Evolutionary conservation across 1,140 invertebrate species (phyloP).

Genomic region (Heliconius himera): DNA sequence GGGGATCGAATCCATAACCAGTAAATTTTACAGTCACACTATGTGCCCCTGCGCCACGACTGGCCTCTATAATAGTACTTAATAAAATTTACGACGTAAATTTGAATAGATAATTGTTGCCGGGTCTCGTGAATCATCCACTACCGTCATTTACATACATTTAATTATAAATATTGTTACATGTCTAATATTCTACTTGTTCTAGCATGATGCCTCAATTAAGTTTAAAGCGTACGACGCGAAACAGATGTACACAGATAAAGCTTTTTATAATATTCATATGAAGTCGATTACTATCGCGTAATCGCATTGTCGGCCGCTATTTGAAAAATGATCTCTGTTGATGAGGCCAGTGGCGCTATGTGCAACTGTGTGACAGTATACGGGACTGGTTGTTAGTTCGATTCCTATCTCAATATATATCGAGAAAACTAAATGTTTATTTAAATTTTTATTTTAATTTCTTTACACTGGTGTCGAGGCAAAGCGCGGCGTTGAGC

Average conservation of each 20-base stretch:
- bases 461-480: too few species aligned
- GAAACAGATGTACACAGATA: conserved; percentile 40
- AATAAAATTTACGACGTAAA: conserved; percentile 28
- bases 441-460: too few species aligned
- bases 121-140: conserved; percentile 27
- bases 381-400: too few species aligned
- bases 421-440: too few species aligned
- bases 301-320: conserved; percentile 16
- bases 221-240: conserved; percentile 25
- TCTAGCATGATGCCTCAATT: conserved; percentile 38
- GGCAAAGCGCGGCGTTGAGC: too few species aligned
- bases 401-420: too few species aligned
- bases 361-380: too few species aligned
- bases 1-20: too few species aligned
- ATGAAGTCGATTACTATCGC: conserved; percentile 25
- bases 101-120: conserved; percentile 38
- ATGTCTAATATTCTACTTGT: conserved; percentile 33
- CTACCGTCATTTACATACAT: conserved; percentile 36
- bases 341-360: too few species aligned
- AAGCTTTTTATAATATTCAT: conserved; percentile 26
- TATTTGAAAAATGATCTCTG: not conserved
- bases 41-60: too few species aligned
- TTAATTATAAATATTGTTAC: conserved; percentile 41
- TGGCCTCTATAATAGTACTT: not conserved
- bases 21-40: too few species aligned